Base-by-base conservation (phyloP, 2,888 invertebrate genomes). In the Pocota personata region DNA sequence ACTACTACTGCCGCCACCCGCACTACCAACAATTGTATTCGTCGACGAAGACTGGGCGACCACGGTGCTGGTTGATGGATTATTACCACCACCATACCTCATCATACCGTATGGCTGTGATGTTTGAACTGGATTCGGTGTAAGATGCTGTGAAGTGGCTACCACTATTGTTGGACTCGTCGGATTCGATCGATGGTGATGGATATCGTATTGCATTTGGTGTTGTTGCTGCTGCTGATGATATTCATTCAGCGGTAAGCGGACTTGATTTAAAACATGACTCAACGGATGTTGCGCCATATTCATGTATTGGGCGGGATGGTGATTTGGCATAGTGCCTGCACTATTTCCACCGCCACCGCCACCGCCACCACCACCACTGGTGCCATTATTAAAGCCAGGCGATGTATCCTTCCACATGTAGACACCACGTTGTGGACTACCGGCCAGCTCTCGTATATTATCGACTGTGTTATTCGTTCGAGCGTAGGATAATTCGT, bases 371-470 rank as follows among this genome's bases (percentile, higher is more conserved):
- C 78, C 88, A n/a, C 79, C 87, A 32, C 84, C 87, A 73, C 87
- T 87, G 40, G 84, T 82, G 62, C 88, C 87, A 58, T 88, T 89
- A 60, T 89, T 89, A 57, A 95, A 94, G 83, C 95, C 94, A 0
- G 96, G 95, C 55, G 96, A 96, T 27, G 95, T 95, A 90, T 96
- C 96, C 90, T 96, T 96, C 96, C 96, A 96, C 94, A 95, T 95
- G 91, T 96, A 96, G 67, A 95, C 95, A 87, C 96, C 95, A 87
- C 97, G 94, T 92, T 97, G 97, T 62, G 97, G 97, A 64, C 97
- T 97, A 57, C 97, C 96, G 52, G 97, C 97, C 89, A 97, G 93
- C 92, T 97, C 97, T 87, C 97, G 94, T 90, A 97, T 97, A 93
- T 97, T 97, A 93, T 97, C 97, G 87, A 96, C 96, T 72, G 96